Evolutionary conservation across 2,797 vertebrate species (phyloP).

Genomic region (Prunella strophiata): DNA sequence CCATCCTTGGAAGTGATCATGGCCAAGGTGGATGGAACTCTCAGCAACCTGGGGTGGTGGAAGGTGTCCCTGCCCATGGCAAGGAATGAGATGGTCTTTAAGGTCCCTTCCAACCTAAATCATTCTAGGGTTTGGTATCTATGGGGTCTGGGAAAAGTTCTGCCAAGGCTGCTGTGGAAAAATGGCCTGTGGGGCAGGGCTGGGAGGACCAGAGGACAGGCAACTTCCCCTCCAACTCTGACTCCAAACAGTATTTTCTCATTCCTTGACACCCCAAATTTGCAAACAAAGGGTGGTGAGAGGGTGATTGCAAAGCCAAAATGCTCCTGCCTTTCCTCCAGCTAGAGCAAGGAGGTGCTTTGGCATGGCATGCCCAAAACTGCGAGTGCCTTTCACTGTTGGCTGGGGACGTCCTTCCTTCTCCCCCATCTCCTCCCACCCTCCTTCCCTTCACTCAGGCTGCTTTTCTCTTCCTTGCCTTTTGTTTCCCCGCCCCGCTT

Average conservation of each 20-base stretch:
- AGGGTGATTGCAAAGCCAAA: background rate
- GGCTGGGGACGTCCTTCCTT: background rate
- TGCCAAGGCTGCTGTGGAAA: background rate
- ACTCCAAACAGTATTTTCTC: background rate
- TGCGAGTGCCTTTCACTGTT: background rate
- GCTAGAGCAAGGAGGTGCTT: background rate
- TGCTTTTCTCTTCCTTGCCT: slow-evolving; percentile 9
- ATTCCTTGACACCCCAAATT: background rate
- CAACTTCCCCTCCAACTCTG: background rate
- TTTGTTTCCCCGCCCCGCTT: slow-evolving; percentile 19
- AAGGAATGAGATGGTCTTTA: background rate
- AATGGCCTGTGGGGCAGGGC: accelerated
- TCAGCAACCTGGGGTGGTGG: background rate
- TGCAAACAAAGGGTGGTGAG: background rate
- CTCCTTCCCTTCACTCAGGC: background rate
- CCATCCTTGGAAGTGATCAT: background rate
- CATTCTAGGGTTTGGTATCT: background rate
- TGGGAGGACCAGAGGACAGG: background rate
- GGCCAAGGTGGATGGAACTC: background rate
- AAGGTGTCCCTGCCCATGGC: background rate
- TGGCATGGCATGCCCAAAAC: background rate
- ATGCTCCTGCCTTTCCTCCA: background rate
- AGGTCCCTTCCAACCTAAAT: background rate
- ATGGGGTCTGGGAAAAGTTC: background rate
- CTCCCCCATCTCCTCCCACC: background rate